Conservation (phyloP, 2,113 vertebrate species). For the Chrysochloris asiatica region DNA sequence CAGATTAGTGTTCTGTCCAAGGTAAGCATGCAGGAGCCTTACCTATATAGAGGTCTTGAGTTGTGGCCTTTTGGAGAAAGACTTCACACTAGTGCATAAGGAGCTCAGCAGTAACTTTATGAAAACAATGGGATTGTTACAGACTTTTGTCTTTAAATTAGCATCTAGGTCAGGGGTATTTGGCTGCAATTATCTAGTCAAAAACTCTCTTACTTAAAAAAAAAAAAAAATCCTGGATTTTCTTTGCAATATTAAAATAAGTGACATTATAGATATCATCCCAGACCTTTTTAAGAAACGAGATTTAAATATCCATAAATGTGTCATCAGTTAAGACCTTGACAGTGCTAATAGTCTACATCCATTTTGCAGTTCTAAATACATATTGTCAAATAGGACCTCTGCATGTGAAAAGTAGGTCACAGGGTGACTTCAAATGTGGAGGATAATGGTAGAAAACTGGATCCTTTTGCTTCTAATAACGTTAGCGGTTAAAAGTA, state of each 20-base stretch:
- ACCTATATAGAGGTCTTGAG: background rate
- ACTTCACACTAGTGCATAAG: background rate
- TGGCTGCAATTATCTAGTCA: background rate
- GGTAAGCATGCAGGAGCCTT: background rate
- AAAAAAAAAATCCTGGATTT: background rate
- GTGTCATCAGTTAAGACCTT: background rate
- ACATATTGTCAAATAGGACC: background rate
- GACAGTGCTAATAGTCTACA: background rate
- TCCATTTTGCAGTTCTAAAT: background rate
- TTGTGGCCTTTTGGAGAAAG: background rate
- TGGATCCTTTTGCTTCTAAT: conserved; percentile 15
- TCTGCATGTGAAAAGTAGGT: background rate
- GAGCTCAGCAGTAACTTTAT: background rate
- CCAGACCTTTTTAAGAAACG: background rate
- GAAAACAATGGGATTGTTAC: background rate
- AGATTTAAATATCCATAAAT: background rate
- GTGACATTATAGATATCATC: background rate
- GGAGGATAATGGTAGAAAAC: background rate
- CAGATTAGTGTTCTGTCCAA: background rate
- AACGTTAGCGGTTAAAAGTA: background rate
- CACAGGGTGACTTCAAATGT: background rate
- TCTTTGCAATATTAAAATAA: background rate
- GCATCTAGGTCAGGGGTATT: background rate
- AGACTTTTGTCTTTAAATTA: conserved; percentile 50
- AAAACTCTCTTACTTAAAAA: background rate